A percentile compares a stretch with the other conserved stretches of the same genome.
These are phyloP conservation scores for Choloepus didactylus DNA, from an alignment of 2,797 vertebrate genomes.

Conservation along the genomic window DNA sequence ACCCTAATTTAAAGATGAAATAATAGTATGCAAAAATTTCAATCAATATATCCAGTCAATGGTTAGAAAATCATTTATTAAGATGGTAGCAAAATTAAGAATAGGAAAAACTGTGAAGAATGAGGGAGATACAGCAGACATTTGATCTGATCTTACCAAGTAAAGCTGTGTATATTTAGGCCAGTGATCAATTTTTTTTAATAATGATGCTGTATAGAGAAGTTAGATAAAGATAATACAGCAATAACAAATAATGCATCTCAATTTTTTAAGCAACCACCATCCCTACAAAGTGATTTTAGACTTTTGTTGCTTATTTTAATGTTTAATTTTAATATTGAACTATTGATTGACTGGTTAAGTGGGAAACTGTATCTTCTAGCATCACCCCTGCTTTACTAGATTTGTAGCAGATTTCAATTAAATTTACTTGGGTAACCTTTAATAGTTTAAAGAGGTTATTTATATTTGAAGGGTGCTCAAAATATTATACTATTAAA, in stretches of 20 bases:
- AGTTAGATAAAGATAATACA: neutral
- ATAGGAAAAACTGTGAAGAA: conserved; percentile 44
- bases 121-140: neutral
- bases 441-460: conserved; percentile 85
- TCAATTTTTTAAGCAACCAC: conserved; percentile 24
- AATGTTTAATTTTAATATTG: conserved; percentile 76
- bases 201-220: neutral
- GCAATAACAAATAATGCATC: neutral
- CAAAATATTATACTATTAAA: conserved; percentile 88
- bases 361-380: conserved; percentile 68
- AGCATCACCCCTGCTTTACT: conserved; percentile 70
- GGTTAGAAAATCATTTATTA: neutral
- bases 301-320: conserved; percentile 7
- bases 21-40: conserved; percentile 46
- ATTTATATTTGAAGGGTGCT: conserved; percentile 86
- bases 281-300: neutral
- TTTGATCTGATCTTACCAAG: neutral
- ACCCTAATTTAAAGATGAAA: neutral
- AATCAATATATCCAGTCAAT: neutral
- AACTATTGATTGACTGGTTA: conserved; percentile 66
- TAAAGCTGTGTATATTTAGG: conserved; percentile 46
- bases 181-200: conserved; percentile 27
- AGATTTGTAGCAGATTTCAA: conserved; percentile 80
- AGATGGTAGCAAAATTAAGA: neutral
- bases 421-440: conserved; percentile 83